These are phyloP conservation scores for Spongilla lacustris DNA, from an alignment of 37 sponge, comb jelly and placozoan genomes.

Conservation along the genomic window DNA sequence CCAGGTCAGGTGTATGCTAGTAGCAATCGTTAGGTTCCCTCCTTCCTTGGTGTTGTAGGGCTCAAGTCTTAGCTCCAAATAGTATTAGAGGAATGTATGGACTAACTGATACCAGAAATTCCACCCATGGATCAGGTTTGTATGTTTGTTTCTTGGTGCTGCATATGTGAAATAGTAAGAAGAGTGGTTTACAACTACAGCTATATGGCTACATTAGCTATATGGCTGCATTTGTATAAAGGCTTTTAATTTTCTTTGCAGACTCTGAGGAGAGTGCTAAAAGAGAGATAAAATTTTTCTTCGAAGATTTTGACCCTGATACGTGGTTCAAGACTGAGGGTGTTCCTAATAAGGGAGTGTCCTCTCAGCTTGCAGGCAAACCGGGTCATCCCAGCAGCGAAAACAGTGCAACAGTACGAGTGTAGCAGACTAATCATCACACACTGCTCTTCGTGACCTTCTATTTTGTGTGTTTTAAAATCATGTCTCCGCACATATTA, in stretches of 20 bases:
- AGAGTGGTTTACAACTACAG: neutral
- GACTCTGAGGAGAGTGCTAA: constrained; percentile 45
- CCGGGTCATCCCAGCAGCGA: neutral
- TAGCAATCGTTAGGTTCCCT: neutral
- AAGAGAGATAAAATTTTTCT: constrained; percentile 67
- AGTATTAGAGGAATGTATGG: constrained; percentile 66
- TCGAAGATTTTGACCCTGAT: constrained; percentile 59
- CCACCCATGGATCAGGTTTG: constrained; percentile 76
- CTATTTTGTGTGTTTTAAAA: neutral
- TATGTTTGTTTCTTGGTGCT: no score
- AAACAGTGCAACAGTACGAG: neutral
- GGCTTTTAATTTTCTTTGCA: no score
- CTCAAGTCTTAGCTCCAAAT: constrained; percentile 45
- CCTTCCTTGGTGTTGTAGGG: neutral
- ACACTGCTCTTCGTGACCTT: neutral
- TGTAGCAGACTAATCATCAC: neutral
- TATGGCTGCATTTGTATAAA: no score
- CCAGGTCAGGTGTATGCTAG: no score
- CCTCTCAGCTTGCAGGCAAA: neutral
- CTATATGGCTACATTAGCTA: no score
- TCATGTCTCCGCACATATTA: neutral
- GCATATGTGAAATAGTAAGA: no score
- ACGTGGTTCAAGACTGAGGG: constrained; percentile 60
- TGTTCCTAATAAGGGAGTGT: neutral
- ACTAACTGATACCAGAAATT: constrained; percentile 83